A percentile compares a stretch with the other conserved stretches of the same genome.
Conservation (phyloP, 2,797 vertebrate genomes). For the Eidolon dupreanum region DNA sequence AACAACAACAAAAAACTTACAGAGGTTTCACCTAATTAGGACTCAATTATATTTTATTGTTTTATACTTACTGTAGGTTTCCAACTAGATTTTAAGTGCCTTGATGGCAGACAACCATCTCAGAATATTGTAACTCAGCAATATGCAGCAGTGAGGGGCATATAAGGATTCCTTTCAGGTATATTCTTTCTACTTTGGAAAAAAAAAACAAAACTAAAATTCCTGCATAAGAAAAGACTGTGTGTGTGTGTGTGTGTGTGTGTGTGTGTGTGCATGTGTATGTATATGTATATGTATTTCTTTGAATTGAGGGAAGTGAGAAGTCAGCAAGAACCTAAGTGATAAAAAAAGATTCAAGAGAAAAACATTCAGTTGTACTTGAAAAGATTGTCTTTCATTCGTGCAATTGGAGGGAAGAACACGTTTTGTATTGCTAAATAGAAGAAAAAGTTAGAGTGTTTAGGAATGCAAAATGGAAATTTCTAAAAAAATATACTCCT, state of each 20-base stretch:
- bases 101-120: neutral
- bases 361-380: neutral
- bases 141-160: neutral
- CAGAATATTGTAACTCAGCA: neutral
- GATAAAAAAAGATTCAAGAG: neutral
- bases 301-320: neutral
- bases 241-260: no score
- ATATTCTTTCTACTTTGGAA: neutral
- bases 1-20: no score
- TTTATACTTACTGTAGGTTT: neutral
- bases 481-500: neutral
- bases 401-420: neutral
- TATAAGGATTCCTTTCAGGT: neutral
- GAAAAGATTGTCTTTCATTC: neutral
- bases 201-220: neutral
- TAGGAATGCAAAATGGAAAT: neutral
- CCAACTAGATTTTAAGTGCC: neutral
- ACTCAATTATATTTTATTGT: neutral
- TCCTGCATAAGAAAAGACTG: neutral
- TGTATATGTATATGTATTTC: no score
- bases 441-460: neutral
- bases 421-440: neutral
- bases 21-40: neutral
- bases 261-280: no score
- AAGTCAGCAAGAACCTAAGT: neutral